Conservation (phyloP, 1,140 invertebrate species). For the Anadara kagoshimensis region DNA sequence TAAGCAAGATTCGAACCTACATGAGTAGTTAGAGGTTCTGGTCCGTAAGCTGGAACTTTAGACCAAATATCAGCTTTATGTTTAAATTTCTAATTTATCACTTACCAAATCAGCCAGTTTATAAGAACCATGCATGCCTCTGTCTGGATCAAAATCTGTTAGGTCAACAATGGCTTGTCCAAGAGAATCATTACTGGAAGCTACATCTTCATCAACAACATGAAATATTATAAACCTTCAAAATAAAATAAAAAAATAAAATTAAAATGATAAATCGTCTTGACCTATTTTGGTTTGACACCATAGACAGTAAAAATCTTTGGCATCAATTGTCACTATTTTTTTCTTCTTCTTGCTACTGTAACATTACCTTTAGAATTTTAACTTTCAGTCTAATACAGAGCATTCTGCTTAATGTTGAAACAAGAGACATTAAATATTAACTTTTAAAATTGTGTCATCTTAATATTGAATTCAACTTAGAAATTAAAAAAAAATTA, state of each 20-base stretch:
- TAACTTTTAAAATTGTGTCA: no score
- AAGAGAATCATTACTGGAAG: constrained; percentile 52
- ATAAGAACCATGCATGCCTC: constrained; percentile 48
- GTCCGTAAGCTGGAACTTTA: no score
- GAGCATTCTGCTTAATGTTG: no score
- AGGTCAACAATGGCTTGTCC: constrained; percentile 67
- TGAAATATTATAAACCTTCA: constrained; percentile 63
- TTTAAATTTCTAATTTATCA: not conserved
- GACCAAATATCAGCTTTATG: no score
- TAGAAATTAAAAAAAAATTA: no score
- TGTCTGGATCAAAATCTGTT: constrained; percentile 52
- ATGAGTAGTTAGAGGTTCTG: no score
- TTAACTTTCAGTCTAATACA: no score
- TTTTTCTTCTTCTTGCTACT: not conserved
- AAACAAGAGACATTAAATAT: no score
- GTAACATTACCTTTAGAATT: no score
- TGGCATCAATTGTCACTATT: not conserved
- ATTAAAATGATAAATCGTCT: not conserved
- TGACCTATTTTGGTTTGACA: not conserved
- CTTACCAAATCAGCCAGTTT: constrained; percentile 63
- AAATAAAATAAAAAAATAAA: not conserved
- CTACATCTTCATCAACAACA: constrained; percentile 55
- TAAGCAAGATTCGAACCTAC: no score
- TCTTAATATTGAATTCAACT: no score
- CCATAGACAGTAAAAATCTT: not conserved